Conservation (phyloP, 2,888 invertebrate species). For the Drosophila macrothrix region DNA sequence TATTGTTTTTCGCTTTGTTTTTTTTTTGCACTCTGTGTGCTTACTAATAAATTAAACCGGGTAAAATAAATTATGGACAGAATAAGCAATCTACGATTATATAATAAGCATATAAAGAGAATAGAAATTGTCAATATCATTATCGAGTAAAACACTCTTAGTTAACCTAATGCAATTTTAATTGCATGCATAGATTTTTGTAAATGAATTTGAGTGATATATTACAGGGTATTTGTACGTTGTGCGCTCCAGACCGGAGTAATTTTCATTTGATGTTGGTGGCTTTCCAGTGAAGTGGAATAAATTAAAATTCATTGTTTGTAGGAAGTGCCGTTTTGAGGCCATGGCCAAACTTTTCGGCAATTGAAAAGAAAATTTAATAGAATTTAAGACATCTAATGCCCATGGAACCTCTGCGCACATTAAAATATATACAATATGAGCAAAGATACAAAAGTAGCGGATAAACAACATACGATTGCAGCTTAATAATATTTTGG, state of each 20-base stretch:
- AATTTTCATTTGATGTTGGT: constrained; percentile 16
- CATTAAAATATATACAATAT: constrained; percentile 11
- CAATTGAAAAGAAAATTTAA: constrained; percentile 38
- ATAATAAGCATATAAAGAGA: neutral
- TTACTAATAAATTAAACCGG: neutral
- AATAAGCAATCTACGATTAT: neutral
- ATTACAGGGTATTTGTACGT: constrained; percentile 10
- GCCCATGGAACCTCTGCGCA: constrained; percentile 4
- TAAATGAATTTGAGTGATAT: neutral
- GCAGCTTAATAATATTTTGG: constrained; percentile 4
- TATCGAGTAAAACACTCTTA: neutral
- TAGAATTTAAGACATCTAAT: constrained; percentile 33
- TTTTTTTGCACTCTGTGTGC: constrained; percentile 10
- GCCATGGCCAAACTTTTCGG: constrained; percentile 43
- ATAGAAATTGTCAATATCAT: neutral
- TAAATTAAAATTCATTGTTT: constrained; percentile 53
- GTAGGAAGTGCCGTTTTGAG: constrained; percentile 41
- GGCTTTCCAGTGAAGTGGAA: constrained; percentile 46
- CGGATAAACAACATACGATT: constrained; percentile 3
- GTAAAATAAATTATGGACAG: neutral
- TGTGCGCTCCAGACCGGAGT: neutral
- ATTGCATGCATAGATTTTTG: neutral
- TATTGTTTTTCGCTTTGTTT: constrained; percentile 44
- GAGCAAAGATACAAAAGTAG: constrained; percentile 22
- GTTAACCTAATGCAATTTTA: neutral